Conservation (phyloP, 2,888 invertebrate species). For the Oxycera nigricornis region DNA sequence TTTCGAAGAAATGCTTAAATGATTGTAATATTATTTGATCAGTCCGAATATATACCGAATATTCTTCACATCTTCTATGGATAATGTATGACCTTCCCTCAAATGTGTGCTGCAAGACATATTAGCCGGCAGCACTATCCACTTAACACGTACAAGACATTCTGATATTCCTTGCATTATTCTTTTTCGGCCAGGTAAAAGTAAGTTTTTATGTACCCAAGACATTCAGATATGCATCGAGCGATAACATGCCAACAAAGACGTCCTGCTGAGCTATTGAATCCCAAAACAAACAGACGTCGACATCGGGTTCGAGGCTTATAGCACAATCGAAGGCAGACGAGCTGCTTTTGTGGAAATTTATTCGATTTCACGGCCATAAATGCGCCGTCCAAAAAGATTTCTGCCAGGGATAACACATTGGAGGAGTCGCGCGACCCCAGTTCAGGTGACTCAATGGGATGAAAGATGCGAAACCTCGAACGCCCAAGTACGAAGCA, state of each 20-base stretch:
- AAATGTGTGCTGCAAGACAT: no score
- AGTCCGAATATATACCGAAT: no score
- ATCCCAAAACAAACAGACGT: slow-evolving; percentile 50
- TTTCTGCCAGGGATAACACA: slow-evolving; percentile 17
- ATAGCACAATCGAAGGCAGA: slow-evolving; percentile 22
- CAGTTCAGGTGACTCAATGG: slow-evolving; percentile 32
- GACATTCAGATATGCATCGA: slow-evolving; percentile 52
- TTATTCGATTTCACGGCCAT: slow-evolving; percentile 41
- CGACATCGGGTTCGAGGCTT: slow-evolving; percentile 23
- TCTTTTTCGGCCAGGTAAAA: slow-evolving; percentile 19
- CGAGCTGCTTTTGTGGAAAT: slow-evolving; percentile 43
- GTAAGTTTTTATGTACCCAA: slow-evolving; percentile 33
- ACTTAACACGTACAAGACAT: neutral
- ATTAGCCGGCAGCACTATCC: no score
- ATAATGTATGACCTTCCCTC: no score
- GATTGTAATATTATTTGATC: no score
- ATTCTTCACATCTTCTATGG: no score
- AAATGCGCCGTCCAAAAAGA: slow-evolving; percentile 21
- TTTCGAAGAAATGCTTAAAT: no score
- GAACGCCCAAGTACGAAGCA: neutral
- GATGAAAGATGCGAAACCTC: slow-evolving; percentile 9
- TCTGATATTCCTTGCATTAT: neutral
- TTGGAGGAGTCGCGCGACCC: neutral
- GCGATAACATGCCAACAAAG: slow-evolving; percentile 64
- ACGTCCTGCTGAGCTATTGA: slow-evolving; percentile 62